Evolutionary conservation across 1,140 invertebrate genomes (phyloP).

Genomic region (Copidosoma floridanum): DNA sequence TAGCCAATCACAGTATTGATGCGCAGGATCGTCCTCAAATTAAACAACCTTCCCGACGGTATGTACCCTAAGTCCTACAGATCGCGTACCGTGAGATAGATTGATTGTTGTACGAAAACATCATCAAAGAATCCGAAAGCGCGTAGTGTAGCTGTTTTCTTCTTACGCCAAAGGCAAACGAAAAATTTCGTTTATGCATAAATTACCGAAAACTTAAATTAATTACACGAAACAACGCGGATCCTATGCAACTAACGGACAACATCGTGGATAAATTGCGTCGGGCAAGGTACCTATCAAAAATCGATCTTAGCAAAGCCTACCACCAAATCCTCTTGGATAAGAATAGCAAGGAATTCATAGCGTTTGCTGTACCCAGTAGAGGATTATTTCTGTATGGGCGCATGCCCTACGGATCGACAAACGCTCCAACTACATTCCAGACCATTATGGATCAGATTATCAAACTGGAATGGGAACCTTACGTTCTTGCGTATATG

Average conservation of each 20-base stretch:
- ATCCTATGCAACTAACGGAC: background rate
- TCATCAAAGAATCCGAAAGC: too few relatives aligned
- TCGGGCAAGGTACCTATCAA: slow-evolving; percentile 31
- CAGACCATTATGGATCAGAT: slow-evolving; percentile 35
- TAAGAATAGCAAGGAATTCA: slow-evolving; percentile 23
- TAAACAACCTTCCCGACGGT: too few relatives aligned
- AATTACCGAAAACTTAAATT: slow-evolving; percentile 1
- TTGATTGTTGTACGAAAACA: too few relatives aligned
- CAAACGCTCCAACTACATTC: slow-evolving; percentile 35
- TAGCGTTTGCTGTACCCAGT: slow-evolving; percentile 18
- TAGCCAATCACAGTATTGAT: too few relatives aligned
- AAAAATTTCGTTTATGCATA: too few relatives aligned
- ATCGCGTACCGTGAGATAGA: too few relatives aligned
- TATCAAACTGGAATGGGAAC: background rate
- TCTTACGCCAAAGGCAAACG: too few relatives aligned
- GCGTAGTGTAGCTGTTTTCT: too few relatives aligned
- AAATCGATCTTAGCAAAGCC: slow-evolving; percentile 37
- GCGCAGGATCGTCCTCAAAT: too few relatives aligned
- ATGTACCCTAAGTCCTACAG: too few relatives aligned
- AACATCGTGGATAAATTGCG: slow-evolving; percentile 35
- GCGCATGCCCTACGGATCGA: slow-evolving; percentile 48
- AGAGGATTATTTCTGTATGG: slow-evolving; percentile 31
- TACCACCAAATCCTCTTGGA: too few relatives aligned
- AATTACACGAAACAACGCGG: background rate
- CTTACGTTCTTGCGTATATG: slow-evolving; percentile 28